A percentile compares a stretch with the other conserved stretches of the same genome.
Evolutionary conservation across 2,113 vertebrate species (phyloP).

Genomic region (Peromyscus maniculatus): DNA sequence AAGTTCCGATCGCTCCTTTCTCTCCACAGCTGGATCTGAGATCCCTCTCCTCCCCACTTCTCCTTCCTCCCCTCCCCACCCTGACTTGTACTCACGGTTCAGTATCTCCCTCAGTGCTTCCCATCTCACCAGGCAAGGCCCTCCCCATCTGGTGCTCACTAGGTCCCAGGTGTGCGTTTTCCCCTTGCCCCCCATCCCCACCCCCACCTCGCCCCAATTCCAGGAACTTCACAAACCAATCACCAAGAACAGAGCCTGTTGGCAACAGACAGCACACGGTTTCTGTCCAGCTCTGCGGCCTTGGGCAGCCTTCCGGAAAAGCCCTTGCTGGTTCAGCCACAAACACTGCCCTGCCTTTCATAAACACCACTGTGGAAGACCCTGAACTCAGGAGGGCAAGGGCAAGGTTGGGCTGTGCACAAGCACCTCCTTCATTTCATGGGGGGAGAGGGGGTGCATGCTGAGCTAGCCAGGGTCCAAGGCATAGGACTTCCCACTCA

Average conservation of each 20-base stretch:
- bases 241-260: constrained; percentile 1
- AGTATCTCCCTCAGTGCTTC: neutral
- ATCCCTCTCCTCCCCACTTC: rapidly evolving
- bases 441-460: neutral
- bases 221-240: constrained; percentile 45
- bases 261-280: neutral
- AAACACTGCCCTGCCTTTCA: constrained; percentile 19
- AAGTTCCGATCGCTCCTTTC: too few relatives aligned
- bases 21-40: neutral
- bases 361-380: neutral
- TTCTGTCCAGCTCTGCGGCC: constrained; percentile 46
- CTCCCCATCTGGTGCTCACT: neutral
- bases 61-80: neutral
- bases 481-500: neutral
- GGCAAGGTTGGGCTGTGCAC: neutral
- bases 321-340: neutral
- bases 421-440: too few relatives aligned
- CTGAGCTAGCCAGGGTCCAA: neutral
- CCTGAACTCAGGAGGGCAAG: neutral
- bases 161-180: neutral
- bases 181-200: neutral
- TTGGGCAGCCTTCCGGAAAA: constrained; percentile 39
- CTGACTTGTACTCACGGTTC: rapidly evolving
- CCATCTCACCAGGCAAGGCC: neutral
- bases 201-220: neutral